Base-by-base conservation (phyloP, 1,140 invertebrate species). In the Homarus americanus region DNA sequence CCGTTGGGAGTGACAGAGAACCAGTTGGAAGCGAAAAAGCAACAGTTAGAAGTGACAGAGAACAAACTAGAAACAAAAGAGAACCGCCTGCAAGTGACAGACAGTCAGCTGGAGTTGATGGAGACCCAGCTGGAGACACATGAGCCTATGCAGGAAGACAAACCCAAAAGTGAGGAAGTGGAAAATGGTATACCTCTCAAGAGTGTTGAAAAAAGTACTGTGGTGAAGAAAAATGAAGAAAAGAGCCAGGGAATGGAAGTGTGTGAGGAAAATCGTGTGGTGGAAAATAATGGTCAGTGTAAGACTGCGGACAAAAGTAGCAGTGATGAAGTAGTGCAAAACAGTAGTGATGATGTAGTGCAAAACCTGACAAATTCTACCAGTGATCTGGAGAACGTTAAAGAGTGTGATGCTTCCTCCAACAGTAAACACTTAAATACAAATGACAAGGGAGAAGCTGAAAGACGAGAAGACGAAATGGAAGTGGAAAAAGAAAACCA, bases 401-500 rank as follows among this genome's bases (percentile, higher is more conserved):
- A 88, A 72, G 86, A 88, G 28, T 44, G 86, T 82, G 58, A 72
- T 72, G 24, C 24, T 36, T 73, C 73, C 36, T 72, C 41, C 75
- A 72, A 86, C 20, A 75, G 44, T 44, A 87, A 87, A 87, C 32
- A 82, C n/a, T 36, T 41, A 73, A 80, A 80, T 34, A 73, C 34
- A 20, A 83, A 44, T 78, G 69, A 76, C 28, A 78, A 58, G 34
- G 44, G 40, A 10, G 76, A 34, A 41, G 15, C 38, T 53, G 40
- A 72, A 32, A 82, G 79, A 66, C 36, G 80, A 41, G 75, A 91
- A 12, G 88, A 84, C 40, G 88, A 90, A 49, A 83, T 90, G 73
- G 80, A 90, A 38, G 78, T 86, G 41, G 66, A 49, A 38, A 87
- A 90, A 38, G 78, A 89, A 66, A 87, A 80, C 17, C 75, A 85